phyloP scores from a whole-genome alignment of 1,140 invertebrate genomes.

The Ephestia elutella region DNA sequence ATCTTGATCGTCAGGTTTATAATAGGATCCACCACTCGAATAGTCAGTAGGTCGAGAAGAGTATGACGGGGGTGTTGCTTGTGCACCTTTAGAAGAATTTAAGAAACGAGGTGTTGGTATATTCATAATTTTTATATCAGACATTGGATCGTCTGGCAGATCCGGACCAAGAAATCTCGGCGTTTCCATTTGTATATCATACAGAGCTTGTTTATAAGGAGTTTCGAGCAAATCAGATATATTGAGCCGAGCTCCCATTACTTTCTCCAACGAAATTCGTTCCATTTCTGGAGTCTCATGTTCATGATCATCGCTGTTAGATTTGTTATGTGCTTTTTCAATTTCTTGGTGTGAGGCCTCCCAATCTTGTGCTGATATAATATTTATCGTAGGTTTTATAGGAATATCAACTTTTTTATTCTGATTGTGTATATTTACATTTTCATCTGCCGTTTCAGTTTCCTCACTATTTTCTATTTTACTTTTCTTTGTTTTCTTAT shows the following conservation, averaged over 20 bases:
- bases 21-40: slow-evolving; percentile 67
- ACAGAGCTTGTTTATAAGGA: slow-evolving; percentile 63
- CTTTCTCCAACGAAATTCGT: slow-evolving; percentile 53
- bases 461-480: neutral
- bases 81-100: slow-evolving; percentile 42
- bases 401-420: slow-evolving; percentile 11
- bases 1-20: slow-evolving; percentile 68
- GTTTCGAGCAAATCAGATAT: slow-evolving; percentile 65
- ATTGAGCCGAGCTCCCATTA: slow-evolving; percentile 55
- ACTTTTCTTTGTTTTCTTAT: slow-evolving; percentile 25
- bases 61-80: slow-evolving; percentile 56
- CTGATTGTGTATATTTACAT: neutral
- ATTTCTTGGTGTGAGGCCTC: slow-evolving; percentile 21
- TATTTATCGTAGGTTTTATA: slow-evolving; percentile 47
- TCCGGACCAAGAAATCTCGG: slow-evolving; percentile 58
- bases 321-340: slow-evolving; percentile 35
- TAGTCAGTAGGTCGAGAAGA: slow-evolving; percentile 64
- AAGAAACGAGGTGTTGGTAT: slow-evolving; percentile 66
- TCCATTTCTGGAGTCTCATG: slow-evolving; percentile 55
- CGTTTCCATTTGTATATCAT: slow-evolving; percentile 69
- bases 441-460: neutral
- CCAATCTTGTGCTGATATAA: slow-evolving; percentile 29
- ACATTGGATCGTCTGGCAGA: slow-evolving; percentile 56
- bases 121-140: slow-evolving; percentile 65
- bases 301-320: slow-evolving; percentile 32